Evolutionary conservation across 2,797 vertebrate species (phyloP).

Genomic region (Cyprinodon diabolis): DNA sequence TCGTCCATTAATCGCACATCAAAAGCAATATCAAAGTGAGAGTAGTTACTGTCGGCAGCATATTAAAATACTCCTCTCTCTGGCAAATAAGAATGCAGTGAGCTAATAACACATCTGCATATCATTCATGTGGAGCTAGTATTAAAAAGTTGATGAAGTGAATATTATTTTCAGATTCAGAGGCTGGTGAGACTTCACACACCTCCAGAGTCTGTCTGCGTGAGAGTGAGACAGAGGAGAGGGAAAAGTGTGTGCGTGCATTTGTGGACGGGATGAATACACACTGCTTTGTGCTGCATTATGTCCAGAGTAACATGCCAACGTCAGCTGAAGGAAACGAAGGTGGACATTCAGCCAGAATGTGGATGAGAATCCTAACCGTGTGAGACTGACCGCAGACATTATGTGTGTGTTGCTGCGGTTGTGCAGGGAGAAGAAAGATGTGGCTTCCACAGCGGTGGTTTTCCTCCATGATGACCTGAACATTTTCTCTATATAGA

Average conservation of each 20-base stretch:
- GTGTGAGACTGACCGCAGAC: constrained; percentile 61
- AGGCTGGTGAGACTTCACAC: constrained; percentile 9
- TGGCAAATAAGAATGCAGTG: constrained; percentile 29
- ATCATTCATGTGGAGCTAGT: constrained; percentile 25
- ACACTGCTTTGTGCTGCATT: constrained; percentile 34
- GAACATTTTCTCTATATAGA: background rate
- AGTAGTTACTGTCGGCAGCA: constrained; percentile 43
- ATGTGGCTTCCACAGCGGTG: constrained; percentile 31
- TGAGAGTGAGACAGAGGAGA: background rate
- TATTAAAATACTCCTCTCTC: constrained; percentile 44
- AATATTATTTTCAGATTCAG: constrained; percentile 8
- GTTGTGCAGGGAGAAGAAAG: background rate
- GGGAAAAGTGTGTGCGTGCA: constrained; percentile 3
- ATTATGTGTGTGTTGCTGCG: constrained; percentile 17
- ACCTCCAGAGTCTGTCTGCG: constrained; percentile 15
- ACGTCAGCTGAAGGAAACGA: constrained; percentile 57
- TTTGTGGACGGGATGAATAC: background rate
- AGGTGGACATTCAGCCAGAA: constrained; percentile 54
- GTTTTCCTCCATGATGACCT: constrained; percentile 17
- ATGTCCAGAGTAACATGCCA: constrained; percentile 57
- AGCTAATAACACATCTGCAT: constrained; percentile 54
- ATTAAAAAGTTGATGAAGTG: constrained; percentile 40
- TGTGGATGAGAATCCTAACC: constrained; percentile 73
- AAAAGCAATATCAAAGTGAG: constrained; percentile 55
- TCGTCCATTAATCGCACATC: constrained; percentile 56